Evolutionary conservation across 2,797 vertebrate genomes (phyloP), one percentile per base, ranked within the genome.

Genomic region (Melanotaenia boesemani): DNA sequence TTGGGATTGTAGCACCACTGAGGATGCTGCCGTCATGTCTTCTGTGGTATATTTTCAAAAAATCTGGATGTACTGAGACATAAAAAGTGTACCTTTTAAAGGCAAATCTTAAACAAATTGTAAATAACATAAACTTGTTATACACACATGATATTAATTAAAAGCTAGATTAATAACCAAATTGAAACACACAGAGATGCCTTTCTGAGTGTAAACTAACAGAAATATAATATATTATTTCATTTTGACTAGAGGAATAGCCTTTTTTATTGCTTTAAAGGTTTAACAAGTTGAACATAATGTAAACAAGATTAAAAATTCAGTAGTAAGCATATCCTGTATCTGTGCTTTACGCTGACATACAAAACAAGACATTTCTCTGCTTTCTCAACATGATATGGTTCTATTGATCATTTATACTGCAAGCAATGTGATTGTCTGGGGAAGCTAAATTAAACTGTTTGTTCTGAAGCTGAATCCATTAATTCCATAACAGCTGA

Each of bases 381-480:
- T 30, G 0, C 48, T 20, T 28, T 0, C 32, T 20, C n/a, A 60
- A 9, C 24, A 8, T 24, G 15, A 74, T 39, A 54, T 2, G 1
- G 26, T 44, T 66, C n/a, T 13, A 74, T 73, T 32, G 8, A 67
- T 67, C 6, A 22, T 69, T 72, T 63, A 50, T 1, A 0, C 7
- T 5, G 28, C 66, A 77, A 52, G 69, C 5, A 39, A 24, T 4
- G 6, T 9, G 36, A n/a, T n/a, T 36, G 24, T 34, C 12, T 64
- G 11, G 16, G 22, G 10, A 55, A 12, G 46, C 3, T 37, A 6
- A 60, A 11, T 62, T 20, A 77, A 70, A 57, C 62, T 11, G 37
- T 28, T 65, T 62, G 18, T 70, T 73, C 34, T 76, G 61, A 73
- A 67, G 5, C 6, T 66, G 28, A 11, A 20, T 12, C 9, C n/a